phyloP scores from a whole-genome alignment of 2,888 invertebrate genomes.

The Drosophila formosana region DNA sequence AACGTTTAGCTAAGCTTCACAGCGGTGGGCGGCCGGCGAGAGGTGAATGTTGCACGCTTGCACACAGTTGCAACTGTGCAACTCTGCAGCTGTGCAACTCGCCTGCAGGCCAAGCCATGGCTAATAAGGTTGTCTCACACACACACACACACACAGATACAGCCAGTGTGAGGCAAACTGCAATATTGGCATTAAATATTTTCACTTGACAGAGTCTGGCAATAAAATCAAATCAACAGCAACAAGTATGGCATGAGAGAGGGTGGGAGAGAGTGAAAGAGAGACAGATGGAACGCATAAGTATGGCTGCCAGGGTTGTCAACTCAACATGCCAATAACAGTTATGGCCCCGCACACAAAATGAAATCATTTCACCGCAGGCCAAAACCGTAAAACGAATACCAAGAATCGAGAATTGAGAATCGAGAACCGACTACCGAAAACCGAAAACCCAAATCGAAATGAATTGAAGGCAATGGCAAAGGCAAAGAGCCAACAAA shows the following conservation, averaged over 20 bases:
- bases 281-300: background rate
- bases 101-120: conserved; percentile 20
- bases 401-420: background rate
- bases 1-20: conserved; percentile 24
- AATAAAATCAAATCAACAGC: conserved; percentile 63
- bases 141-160: conserved; percentile 11
- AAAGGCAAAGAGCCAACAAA: conserved; percentile 12
- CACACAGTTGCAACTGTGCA: conserved; percentile 9
- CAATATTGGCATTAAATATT: conserved; percentile 50
- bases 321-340: conserved; percentile 44
- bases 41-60: background rate
- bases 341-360: conserved; percentile 34
- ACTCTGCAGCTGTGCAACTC: conserved; percentile 27
- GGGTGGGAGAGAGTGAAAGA: background rate
- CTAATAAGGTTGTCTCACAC: conserved; percentile 38
- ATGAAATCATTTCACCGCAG: conserved; percentile 66
- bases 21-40: background rate
- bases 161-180: conserved; percentile 3
- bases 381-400: conserved; percentile 24
- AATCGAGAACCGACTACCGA: background rate
- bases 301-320: conserved; percentile 40
- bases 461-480: conserved; percentile 20
- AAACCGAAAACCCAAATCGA: conserved; percentile 13
- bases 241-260: conserved; percentile 35
- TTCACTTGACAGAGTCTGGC: conserved; percentile 31